Percentiles rank a stretch among this genome's conserved stretches.
Conservation (phyloP, 2,888 invertebrate species). For the Drosophila fulvimacula region DNA sequence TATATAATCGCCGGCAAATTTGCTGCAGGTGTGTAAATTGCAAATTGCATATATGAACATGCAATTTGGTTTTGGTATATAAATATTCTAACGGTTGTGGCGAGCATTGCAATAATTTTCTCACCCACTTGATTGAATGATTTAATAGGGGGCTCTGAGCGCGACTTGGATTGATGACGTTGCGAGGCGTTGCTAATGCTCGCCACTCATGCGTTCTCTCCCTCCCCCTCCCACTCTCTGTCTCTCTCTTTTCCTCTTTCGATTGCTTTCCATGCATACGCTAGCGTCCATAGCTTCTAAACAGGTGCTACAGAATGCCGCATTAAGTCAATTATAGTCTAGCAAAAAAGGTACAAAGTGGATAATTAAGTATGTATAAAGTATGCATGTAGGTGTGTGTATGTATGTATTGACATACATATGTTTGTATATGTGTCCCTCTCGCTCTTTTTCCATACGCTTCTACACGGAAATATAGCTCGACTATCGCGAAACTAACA, state of each 20-base stretch:
- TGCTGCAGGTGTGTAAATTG: background rate
- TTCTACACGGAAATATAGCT: slow-evolving; percentile 31
- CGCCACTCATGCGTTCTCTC: background rate
- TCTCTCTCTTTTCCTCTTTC: slow-evolving; percentile 2
- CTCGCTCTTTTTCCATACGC: background rate
- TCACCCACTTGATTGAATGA: background rate
- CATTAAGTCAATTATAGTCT: slow-evolving; percentile 21
- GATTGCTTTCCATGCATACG: slow-evolving; percentile 3
- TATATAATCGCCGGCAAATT: background rate
- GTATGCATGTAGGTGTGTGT: background rate
- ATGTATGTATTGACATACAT: too few species aligned
- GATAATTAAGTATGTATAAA: slow-evolving; percentile 21
- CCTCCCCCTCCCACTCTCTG: background rate
- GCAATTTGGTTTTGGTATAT: background rate
- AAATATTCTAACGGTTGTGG: background rate
- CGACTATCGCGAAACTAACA: slow-evolving; percentile 42
- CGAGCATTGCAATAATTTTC: slow-evolving; percentile 2
- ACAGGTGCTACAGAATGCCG: slow-evolving; percentile 41
- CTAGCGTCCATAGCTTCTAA: slow-evolving; percentile 6
- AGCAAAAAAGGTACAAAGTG: slow-evolving; percentile 10
- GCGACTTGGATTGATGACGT: slow-evolving; percentile 32
- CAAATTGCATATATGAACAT: background rate
- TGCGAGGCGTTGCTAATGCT: background rate
- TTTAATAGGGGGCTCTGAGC: background rate
- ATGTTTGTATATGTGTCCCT: background rate